These are phyloP conservation scores for Encarsia formosa DNA, from an alignment of 2,888 invertebrate genomes.

Conservation along the genomic window DNA sequence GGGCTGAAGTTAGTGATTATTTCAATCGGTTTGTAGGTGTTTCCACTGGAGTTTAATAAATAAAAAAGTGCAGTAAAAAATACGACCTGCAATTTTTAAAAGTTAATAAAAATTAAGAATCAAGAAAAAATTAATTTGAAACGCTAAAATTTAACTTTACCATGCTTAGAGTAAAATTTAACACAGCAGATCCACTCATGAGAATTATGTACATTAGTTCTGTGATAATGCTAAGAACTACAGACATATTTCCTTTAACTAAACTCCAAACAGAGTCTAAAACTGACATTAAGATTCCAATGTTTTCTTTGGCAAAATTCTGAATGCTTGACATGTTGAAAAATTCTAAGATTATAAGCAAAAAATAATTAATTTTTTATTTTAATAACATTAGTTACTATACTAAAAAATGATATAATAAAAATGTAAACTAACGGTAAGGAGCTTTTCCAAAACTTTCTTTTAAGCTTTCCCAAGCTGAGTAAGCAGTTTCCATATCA, in stretches of 20 bases:
- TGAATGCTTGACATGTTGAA: slow-evolving; percentile 71
- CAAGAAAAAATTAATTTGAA: not conserved
- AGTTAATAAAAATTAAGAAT: not conserved
- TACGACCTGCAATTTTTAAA: slow-evolving; percentile 67
- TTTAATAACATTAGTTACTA: too few relatives aligned
- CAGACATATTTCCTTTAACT: slow-evolving; percentile 85
- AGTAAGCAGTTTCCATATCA: slow-evolving; percentile 67
- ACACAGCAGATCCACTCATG: slow-evolving; percentile 84
- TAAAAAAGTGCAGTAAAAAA: slow-evolving; percentile 97
- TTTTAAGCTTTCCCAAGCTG: slow-evolving; percentile 68
- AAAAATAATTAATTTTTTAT: too few relatives aligned
- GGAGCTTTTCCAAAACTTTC: slow-evolving; percentile 72
- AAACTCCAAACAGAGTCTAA: slow-evolving; percentile 85
- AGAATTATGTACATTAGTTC: slow-evolving; percentile 83
- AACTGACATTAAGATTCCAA: slow-evolving; percentile 83
- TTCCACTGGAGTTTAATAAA: slow-evolving; percentile 79
- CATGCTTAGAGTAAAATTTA: slow-evolving; percentile 81
- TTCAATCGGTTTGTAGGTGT: slow-evolving; percentile 90
- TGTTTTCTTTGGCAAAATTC: slow-evolving; percentile 83
- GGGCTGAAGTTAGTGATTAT: slow-evolving; percentile 78
- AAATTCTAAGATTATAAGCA: slow-evolving; percentile 61
- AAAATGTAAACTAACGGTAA: slow-evolving; percentile 53
- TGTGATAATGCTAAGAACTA: slow-evolving; percentile 78
- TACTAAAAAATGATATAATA: not conserved
- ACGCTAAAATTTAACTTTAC: slow-evolving; percentile 51